Conservation (phyloP, 2,113 vertebrate genomes). For the Meriones unguiculatus region DNA sequence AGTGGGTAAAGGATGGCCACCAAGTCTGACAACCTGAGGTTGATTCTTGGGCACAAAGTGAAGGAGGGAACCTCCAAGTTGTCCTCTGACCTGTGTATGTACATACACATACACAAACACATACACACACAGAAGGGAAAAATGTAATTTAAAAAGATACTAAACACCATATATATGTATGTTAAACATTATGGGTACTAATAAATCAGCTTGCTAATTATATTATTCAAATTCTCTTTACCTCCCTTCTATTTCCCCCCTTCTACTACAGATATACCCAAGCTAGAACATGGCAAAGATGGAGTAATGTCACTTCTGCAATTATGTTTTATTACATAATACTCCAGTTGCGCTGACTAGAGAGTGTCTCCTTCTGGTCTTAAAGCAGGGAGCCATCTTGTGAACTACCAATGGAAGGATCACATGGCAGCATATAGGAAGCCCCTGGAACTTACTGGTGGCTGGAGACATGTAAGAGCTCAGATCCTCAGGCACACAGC, state of each 20-base stretch:
- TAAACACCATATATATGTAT: background rate
- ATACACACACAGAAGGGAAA: background rate
- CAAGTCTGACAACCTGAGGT: background rate
- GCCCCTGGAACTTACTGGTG: background rate
- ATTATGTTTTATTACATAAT: background rate
- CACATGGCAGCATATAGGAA: background rate
- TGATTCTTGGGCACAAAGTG: background rate
- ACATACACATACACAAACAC: background rate
- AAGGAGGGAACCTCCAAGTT: background rate
- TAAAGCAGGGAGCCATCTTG: background rate
- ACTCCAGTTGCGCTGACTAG: background rate
- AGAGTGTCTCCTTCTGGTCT: background rate
- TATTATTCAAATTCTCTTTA: background rate
- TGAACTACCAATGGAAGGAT: background rate
- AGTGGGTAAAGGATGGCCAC: background rate
- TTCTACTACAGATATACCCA: background rate
- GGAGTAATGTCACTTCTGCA: background rate
- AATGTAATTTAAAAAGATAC: background rate
- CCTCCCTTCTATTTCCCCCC: background rate
- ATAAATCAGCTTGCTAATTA: constrained; percentile 17
- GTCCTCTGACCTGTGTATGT: background rate
- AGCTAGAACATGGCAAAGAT: background rate
- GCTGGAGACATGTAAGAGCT: background rate
- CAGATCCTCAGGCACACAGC: background rate
- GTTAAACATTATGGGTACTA: background rate